A percentile compares a stretch with the other conserved stretches of the same genome.
Evolutionary conservation across 2,797 vertebrate genomes (phyloP).

Genomic region (Babyrousa celebensis): DNA sequence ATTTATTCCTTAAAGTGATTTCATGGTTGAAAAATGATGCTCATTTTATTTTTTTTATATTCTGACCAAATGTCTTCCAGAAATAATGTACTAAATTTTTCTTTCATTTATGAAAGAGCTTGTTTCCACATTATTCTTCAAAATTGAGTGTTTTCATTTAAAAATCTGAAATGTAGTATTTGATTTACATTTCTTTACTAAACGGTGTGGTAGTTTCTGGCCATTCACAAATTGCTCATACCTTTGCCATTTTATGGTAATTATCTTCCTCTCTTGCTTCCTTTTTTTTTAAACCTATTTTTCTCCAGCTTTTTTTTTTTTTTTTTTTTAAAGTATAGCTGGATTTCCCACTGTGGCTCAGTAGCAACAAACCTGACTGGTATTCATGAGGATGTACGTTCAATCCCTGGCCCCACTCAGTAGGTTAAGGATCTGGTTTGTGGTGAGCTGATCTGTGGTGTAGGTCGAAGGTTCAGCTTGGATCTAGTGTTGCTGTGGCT

Average conservation of each 20-base stretch:
- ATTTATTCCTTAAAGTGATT: background rate
- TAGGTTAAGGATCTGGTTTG: too few relatives aligned
- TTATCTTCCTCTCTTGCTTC: background rate
- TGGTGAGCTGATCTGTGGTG: too few relatives aligned
- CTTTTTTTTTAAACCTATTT: background rate
- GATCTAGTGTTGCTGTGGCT: too few relatives aligned
- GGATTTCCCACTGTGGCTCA: too few relatives aligned
- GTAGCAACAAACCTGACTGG: too few relatives aligned
- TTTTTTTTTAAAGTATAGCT: too few relatives aligned
- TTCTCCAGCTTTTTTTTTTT: background rate
- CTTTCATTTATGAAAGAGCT: background rate
- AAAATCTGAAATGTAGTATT: background rate
- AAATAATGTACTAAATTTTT: background rate
- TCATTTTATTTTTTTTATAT: background rate
- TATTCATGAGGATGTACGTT: too few relatives aligned
- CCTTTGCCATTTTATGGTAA: background rate
- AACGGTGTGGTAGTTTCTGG: background rate
- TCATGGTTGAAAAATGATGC: background rate
- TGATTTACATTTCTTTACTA: background rate
- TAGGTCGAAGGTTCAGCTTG: too few relatives aligned
- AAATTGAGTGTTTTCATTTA: background rate
- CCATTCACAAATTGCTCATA: background rate
- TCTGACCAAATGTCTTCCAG: slow-evolving; percentile 30
- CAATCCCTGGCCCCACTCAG: too few relatives aligned
- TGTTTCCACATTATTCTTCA: background rate